These are phyloP conservation scores for Actinostola sp. DNA, from an alignment of 92 coral and sea anemone genomes.

Conservation along the genomic window DNA sequence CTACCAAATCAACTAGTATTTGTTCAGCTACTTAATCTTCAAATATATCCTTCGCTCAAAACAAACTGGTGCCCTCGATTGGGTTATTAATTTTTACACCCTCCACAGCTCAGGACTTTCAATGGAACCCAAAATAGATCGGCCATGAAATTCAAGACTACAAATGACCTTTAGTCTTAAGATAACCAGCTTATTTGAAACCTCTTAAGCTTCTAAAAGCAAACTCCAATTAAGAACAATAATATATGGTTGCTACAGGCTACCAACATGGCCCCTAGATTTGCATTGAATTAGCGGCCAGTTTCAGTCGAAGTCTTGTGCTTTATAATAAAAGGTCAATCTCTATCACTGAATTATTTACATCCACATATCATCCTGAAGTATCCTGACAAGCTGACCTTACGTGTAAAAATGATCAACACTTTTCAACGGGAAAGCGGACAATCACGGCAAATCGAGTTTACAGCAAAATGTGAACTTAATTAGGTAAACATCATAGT, in stretches of 20 bases:
- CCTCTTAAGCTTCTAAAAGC: neutral
- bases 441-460: no score
- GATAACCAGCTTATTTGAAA: conserved; percentile 16
- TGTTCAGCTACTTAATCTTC: conserved; percentile 10
- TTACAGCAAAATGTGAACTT: no score
- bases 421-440: no score
- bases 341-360: neutral
- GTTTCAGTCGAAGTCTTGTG: neutral
- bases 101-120: neutral
- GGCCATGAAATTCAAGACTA: conserved; percentile 10
- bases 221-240: conserved; percentile 4
- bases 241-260: conserved; percentile 4
- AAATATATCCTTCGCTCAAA: no score
- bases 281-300: neutral
- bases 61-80: neutral
- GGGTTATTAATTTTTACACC: neutral
- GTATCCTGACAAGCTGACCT: no score
- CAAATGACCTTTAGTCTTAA: conserved; percentile 20
- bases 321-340: neutral
- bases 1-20: conserved; percentile 1
- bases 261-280: neutral
- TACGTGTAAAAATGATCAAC: no score
- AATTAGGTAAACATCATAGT: no score
- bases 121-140: neutral
- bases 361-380: no score